Evolutionary conservation across 2,797 vertebrate genomes (phyloP), one percentile per base, ranked within the genome.

Genomic region (Australoheros facetus): DNA sequence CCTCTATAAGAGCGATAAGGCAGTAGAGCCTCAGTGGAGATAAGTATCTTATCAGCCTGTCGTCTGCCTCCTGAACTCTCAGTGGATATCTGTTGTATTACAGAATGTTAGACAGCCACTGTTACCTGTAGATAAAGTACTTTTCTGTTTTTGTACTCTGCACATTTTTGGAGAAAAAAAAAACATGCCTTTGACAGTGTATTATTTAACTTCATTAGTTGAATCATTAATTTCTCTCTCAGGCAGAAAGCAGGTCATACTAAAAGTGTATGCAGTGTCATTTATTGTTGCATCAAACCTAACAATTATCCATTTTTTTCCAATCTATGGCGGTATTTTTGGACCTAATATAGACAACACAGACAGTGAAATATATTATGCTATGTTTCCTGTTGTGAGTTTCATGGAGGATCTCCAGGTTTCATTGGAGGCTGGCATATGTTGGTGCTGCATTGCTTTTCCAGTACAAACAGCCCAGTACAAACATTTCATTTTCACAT

Each of bases 1-100:
- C 75, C 55, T 83, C 71, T 76, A 32, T 85, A 42, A 54, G 72
- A 81, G 82, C 64, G 93, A 93, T 93, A 93, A 93, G 86, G 69
- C 73, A 21, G 73, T 28, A 48, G 84, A 87, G 88, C 77, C 77
- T 80, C 71, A 12, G 78, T 8, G 16, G 58, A 71, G 93, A 95
- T 94, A 92, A 85, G 81, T 71, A 94, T 95, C 91, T 93, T 94
- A 94, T 95, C 92, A 81, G 88, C 81, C 83, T 92, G 92, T 92
- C 71, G 85, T 83, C 85, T 87, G 83, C 85, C 81, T 87, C 81
- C 86, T 91, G 86, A 90, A 88, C 90, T 87, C 88, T 85, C 77
- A 16, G 75, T 72, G 74, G 79, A 85, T 64, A 82, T 89, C 86
- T 88, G 88, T 85, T 92, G 91, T 92, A 88, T 85, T 89, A 89